Evolutionary conservation across 2,888 invertebrate species (phyloP), one percentile per base, ranked within the genome.

Genomic region (Plagodis dolabraria): DNA sequence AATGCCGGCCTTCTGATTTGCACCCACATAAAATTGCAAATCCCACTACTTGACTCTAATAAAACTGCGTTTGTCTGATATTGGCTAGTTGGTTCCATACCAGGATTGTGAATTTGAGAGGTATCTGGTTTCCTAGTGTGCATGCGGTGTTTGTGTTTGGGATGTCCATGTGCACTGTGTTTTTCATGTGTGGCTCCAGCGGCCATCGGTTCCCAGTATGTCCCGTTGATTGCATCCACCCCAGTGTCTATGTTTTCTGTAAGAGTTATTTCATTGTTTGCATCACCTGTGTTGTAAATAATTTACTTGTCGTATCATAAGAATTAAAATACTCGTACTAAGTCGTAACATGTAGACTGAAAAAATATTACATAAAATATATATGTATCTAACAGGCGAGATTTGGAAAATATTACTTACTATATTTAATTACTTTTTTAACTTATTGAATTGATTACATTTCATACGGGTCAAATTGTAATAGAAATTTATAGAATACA

Each of bases 121-220:
- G 7, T 38, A 22, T 44, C 44, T 52, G 49, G 47, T 53, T 50
- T 54, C 46, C 34, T 46, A 22, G 43, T 43, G 54, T 45, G 45
- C 33, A 36, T 47, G 43, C 10, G 54, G 42, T 54, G 59, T 10
- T 50, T 59, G 42, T 40, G 47, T 22, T 33, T 35, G 9, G 43
- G 43, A 6, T 47, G 42, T 5, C 42, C 34, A 2, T 46, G 57
- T 33, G 47, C 33, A 11, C 53, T 52, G 49, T 57, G 43, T 7
- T 48, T 49, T 22, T 49, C 55, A 22, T 50, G 59, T 36, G 11
- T 45, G 34, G 76, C 77, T 53, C 75, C 75, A 2, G 76, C 75
- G 12, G 76, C 63, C 44, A 70, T 72, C 6, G 77, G 72, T 45
- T 83, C 82, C 86, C 87, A 87, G 61, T 74, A 76, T 0, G 88